phyloP scores from a whole-genome alignment of 2,888 invertebrate genomes.

The Dorcus hopei region DNA sequence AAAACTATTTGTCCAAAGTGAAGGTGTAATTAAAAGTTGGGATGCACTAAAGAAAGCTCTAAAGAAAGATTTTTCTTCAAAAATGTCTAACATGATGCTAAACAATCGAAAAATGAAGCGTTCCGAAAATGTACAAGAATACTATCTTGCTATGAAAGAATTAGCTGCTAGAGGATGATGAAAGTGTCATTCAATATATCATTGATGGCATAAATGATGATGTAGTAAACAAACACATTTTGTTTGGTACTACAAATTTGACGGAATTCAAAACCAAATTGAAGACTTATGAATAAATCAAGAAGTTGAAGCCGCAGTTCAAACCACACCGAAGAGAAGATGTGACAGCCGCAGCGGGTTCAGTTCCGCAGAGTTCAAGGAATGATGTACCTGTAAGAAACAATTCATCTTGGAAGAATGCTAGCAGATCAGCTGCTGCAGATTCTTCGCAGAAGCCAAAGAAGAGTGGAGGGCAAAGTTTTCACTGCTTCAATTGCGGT shows the following conservation, averaged over 20 bases:
- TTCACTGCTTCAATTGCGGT: too few relatives aligned
- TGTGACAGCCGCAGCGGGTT: too few relatives aligned
- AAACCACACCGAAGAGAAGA: too few relatives aligned
- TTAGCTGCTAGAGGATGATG: not conserved
- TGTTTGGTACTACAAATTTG: not conserved
- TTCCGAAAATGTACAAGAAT: constrained; percentile 2
- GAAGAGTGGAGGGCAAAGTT: too few relatives aligned
- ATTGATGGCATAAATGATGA: not conserved
- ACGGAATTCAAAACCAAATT: not conserved
- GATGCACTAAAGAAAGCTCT: constrained; percentile 4
- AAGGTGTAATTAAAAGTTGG: constrained; percentile 15
- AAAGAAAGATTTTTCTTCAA: constrained; percentile 6
- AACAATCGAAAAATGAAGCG: not conserved
- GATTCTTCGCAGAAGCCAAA: too few relatives aligned
- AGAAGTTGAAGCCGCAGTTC: too few relatives aligned
- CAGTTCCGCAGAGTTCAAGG: too few relatives aligned
- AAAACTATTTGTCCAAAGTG: constrained; percentile 15
- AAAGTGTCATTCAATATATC: not conserved
- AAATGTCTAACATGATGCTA: not conserved
- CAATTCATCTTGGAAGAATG: too few relatives aligned
- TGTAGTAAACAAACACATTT: not conserved
- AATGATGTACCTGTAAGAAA: too few relatives aligned
- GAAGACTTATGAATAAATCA: not conserved
- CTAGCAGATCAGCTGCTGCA: too few relatives aligned
- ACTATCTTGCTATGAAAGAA: constrained; percentile 2